A percentile compares a stretch with the other conserved stretches of the same genome.
Conservation (phyloP, 2,113 vertebrate genomes). For the Promerops cafer region DNA sequence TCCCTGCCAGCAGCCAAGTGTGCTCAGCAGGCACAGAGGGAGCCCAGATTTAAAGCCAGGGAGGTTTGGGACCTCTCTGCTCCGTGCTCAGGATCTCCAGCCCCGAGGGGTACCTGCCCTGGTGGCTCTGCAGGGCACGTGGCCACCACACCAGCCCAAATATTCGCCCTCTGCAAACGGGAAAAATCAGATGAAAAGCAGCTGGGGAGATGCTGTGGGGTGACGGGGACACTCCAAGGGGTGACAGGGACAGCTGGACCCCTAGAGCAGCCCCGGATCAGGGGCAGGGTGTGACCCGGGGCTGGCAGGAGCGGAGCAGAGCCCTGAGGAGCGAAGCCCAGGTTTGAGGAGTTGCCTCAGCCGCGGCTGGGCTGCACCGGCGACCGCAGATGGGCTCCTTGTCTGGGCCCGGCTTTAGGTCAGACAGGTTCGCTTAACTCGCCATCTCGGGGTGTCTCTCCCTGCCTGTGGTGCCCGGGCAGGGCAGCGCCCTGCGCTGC, state of each 20-base stretch:
- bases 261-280: accelerated
- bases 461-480: neutral
- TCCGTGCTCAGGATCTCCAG: neutral
- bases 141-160: accelerated
- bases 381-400: neutral
- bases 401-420: neutral
- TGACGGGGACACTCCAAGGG: accelerated
- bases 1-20: neutral
- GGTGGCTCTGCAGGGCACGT: accelerated
- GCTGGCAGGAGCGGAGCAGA: neutral
- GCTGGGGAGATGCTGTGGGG: neutral
- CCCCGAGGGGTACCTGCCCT: accelerated
- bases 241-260: neutral
- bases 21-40: neutral
- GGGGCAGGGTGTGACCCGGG: neutral
- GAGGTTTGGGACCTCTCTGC: neutral
- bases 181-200: accelerated
- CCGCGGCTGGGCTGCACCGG: neutral
- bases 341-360: neutral
- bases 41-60: neutral
- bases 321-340: neutral
- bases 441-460: neutral
- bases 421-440: constrained; percentile 8
- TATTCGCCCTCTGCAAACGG: neutral
- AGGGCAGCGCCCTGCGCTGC: neutral